Conservation (phyloP, 1,140 invertebrate species). For the Heliconius hermathena region DNA sequence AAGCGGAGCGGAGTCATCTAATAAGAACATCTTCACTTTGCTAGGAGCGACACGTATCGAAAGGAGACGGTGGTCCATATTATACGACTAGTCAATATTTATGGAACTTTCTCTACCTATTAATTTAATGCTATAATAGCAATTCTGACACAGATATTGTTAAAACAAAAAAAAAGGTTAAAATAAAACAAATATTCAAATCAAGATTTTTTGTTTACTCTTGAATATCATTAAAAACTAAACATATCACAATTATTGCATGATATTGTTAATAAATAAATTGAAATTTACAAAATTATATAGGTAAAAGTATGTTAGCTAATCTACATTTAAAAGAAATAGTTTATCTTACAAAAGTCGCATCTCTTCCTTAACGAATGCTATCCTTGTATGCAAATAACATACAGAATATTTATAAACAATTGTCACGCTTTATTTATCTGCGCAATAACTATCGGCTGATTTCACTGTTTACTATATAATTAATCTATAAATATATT, state of each 20-base stretch:
- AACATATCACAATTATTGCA: constrained; percentile 67
- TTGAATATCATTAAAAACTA: constrained; percentile 50
- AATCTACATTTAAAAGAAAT: constrained; percentile 22
- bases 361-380: neutral
- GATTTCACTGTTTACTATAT: constrained; percentile 8
- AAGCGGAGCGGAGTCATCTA: no score
- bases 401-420: constrained; percentile 5
- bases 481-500: neutral
- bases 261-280: constrained; percentile 45
- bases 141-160: neutral
- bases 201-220: constrained; percentile 33
- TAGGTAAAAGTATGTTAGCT: neutral
- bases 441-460: constrained; percentile 1
- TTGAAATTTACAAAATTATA: constrained; percentile 17
- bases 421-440: constrained; percentile 14
- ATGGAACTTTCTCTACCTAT: no score
- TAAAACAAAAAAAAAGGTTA: neutral
- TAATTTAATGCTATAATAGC: neutral
- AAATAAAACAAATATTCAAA: constrained; percentile 15
- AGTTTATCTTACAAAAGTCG: constrained; percentile 28
- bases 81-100: no score
- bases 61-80: no score
- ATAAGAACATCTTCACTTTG: no score
- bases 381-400: neutral
- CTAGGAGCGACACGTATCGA: no score